These are phyloP conservation scores for Nylanderia fulva DNA, from an alignment of 1,140 invertebrate genomes.

Conservation along the genomic window DNA sequence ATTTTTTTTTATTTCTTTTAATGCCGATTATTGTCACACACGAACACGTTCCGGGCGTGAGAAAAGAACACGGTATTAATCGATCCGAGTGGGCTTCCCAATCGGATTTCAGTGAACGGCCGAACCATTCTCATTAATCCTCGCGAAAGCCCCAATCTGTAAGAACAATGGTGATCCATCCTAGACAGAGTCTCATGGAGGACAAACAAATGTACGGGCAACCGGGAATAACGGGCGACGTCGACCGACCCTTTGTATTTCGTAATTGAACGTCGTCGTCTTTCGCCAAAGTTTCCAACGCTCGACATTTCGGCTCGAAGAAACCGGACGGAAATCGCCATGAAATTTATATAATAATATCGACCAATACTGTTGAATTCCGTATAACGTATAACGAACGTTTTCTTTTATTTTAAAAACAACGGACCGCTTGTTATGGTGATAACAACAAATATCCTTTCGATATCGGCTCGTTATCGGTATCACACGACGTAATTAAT, in stretches of 20 bases:
- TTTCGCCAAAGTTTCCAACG: slow-evolving; percentile 59
- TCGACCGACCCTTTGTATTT: slow-evolving; percentile 68
- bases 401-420: slow-evolving; percentile 24
- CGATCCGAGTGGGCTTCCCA: slow-evolving; percentile 46
- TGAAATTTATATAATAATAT: slow-evolving; percentile 36
- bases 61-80: slow-evolving; percentile 47
- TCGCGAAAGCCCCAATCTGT: slow-evolving; percentile 69
- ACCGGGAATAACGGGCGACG: slow-evolving; percentile 69
- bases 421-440: slow-evolving; percentile 4
- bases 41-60: neutral
- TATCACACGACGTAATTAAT: slow-evolving; percentile 52
- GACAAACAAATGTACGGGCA: slow-evolving; percentile 71
- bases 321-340: neutral
- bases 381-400: neutral
- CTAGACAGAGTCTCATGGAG: slow-evolving; percentile 67
- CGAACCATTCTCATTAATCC: slow-evolving; percentile 70
- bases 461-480: slow-evolving; percentile 44
- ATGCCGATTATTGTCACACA: slow-evolving; percentile 5
- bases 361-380: neutral
- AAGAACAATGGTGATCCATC: slow-evolving; percentile 72
- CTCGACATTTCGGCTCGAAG: neutral
- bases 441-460: slow-evolving; percentile 31
- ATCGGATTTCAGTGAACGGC: slow-evolving; percentile 51
- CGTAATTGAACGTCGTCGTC: slow-evolving; percentile 71
- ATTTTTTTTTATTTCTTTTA: neutral